A percentile compares a stretch with the other conserved stretches of the same genome.
Conservation (phyloP, 35 echinoderm and acorn worm genomes). For the Chiridota heheva region DNA sequence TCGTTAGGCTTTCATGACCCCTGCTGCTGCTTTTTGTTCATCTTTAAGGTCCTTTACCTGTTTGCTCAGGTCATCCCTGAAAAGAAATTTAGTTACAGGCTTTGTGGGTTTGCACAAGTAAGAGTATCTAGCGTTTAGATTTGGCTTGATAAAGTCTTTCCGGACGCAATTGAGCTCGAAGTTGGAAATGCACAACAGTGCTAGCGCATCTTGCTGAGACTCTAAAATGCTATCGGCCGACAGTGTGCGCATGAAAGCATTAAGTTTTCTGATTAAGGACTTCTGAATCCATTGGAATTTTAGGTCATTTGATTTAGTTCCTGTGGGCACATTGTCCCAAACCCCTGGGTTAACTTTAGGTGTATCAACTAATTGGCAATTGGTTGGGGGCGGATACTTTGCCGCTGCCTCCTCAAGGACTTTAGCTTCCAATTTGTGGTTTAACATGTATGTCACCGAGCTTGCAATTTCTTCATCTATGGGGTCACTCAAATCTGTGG, state of each 20-base stretch:
- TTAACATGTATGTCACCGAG: background rate
- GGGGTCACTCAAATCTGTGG: background rate
- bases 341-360: conserved; percentile 6
- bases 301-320: background rate
- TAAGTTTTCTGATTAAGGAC: background rate
- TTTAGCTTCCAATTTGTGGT: background rate
- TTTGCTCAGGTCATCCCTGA: conserved; percentile 45
- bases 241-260: background rate
- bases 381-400: conserved; percentile 9
- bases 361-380: conserved; percentile 1
- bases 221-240: background rate
- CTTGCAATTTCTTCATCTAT: background rate
- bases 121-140: background rate
- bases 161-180: conserved; percentile 13
- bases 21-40: background rate
- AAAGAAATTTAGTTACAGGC: conserved; percentile 19
- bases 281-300: background rate
- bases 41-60: conserved; percentile 43
- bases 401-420: background rate
- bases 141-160: conserved; percentile 6
- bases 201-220: conserved; percentile 3
- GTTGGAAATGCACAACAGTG: background rate
- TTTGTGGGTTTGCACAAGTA: conserved; percentile 45
- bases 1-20: conserved; percentile 17
- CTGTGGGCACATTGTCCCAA: conserved; percentile 15